phyloP scores from a whole-genome alignment of 92 coral and sea anemone species.

The Heteractis magnifica region DNA sequence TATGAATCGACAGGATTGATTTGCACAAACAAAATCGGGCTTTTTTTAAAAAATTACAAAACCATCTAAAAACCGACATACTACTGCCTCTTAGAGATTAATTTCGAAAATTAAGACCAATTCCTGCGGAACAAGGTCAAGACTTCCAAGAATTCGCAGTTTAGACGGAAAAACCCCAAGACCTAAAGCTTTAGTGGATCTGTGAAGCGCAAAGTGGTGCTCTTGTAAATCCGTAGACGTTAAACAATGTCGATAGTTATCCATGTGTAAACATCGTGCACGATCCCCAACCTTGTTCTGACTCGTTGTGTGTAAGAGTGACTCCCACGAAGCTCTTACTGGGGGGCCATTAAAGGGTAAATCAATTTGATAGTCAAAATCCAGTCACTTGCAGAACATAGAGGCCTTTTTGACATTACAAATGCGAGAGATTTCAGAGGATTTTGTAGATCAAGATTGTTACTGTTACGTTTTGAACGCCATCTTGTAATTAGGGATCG shows the following conservation, averaged over 20 bases:
- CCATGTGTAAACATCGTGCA: not conserved
- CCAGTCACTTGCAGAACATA: not conserved
- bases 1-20: too few species aligned
- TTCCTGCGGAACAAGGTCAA: not conserved
- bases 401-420: not conserved
- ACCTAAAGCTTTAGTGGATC: not conserved
- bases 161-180: not conserved
- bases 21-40: not conserved
- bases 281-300: not conserved
- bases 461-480: not conserved
- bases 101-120: not conserved
- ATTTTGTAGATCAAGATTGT: not conserved
- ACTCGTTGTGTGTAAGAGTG: not conserved
- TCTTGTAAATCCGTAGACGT: not conserved
- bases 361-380: not conserved
- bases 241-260: not conserved
- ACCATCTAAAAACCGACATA: not conserved
- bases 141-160: slow-evolving; percentile 6
- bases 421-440: not conserved
- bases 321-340: slow-evolving; percentile 1
- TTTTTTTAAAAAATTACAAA: not conserved
- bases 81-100: not conserved
- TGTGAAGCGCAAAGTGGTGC: not conserved
- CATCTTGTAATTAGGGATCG: not conserved
- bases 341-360: not conserved